Evolutionary conservation across 2,888 invertebrate genomes (phyloP).

Genomic region (Notodonta dromedarius): DNA sequence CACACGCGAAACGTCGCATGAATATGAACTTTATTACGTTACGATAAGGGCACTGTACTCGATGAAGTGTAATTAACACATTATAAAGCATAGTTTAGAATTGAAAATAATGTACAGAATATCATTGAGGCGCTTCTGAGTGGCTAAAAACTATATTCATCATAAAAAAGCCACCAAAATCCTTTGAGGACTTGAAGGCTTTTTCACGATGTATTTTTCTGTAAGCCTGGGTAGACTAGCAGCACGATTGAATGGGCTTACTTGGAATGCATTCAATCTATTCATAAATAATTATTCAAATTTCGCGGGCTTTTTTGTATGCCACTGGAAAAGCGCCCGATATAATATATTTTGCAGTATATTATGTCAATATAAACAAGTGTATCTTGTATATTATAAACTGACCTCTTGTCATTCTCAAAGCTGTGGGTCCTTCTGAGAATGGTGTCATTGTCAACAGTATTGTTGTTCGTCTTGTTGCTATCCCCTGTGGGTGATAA

Average conservation of each 20-base stretch:
- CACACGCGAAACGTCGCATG: not conserved
- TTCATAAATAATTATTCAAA: too few relatives aligned
- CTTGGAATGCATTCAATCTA: too few relatives aligned
- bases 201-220: too few relatives aligned
- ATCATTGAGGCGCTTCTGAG: not conserved
- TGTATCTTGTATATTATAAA: conserved; percentile 61
- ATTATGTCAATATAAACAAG: not conserved
- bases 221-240: too few relatives aligned
- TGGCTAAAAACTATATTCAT: not conserved
- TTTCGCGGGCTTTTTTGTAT: too few relatives aligned
- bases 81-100: not conserved
- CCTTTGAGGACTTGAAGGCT: too few relatives aligned
- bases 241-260: too few relatives aligned
- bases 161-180: not conserved
- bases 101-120: too few relatives aligned
- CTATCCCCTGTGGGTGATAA: conserved; percentile 48
- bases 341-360: not conserved
- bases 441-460: conserved; percentile 72
- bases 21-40: not conserved
- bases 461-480: conserved; percentile 78
- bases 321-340: not conserved
- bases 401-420: conserved; percentile 95
- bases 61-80: not conserved
- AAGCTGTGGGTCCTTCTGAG: conserved; percentile 94
- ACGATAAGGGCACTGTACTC: not conserved